Percentiles rank a stretch among this genome's conserved stretches.
phyloP scores from a whole-genome alignment of 2,888 invertebrate genomes.

The Orchesella flavescens region DNA sequence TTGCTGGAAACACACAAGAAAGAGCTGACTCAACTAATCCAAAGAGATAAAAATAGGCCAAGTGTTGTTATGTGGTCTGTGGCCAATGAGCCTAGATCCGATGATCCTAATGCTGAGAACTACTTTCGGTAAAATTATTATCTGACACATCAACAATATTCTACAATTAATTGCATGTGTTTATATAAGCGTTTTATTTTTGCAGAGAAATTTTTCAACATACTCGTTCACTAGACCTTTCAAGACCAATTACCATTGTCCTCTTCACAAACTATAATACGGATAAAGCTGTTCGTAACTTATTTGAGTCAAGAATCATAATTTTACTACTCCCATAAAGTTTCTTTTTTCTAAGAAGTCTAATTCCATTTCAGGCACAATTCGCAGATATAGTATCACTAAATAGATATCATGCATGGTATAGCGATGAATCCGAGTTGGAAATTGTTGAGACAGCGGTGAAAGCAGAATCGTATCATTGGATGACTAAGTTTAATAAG shows the following conservation, averaged over 20 bases:
- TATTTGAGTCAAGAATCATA: constrained; percentile 16
- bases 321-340: too few relatives aligned
- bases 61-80: constrained; percentile 97
- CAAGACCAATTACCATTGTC: constrained; percentile 59
- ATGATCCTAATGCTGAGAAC: constrained; percentile 80
- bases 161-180: too few relatives aligned
- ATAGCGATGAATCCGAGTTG: constrained; percentile 77
- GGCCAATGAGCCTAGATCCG: constrained; percentile 93
- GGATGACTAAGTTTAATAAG: constrained; percentile 76
- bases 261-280: constrained; percentile 53
- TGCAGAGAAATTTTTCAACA: constrained; percentile 57
- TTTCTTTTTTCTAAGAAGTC: too few relatives aligned
- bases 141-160: too few relatives aligned
- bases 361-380: constrained; percentile 74
- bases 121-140: constrained; percentile 88
- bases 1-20: constrained; percentile 88
- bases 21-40: constrained; percentile 88
- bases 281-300: constrained; percentile 61
- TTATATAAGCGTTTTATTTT: not conserved
- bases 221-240: constrained; percentile 56
- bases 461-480: constrained; percentile 75
- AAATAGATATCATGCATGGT: constrained; percentile 80
- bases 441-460: constrained; percentile 76
- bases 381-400: constrained; percentile 78
- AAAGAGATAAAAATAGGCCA: constrained; percentile 94